Conservation (phyloP, 2,797 vertebrate species). For the Trematomus bernacchii region DNA sequence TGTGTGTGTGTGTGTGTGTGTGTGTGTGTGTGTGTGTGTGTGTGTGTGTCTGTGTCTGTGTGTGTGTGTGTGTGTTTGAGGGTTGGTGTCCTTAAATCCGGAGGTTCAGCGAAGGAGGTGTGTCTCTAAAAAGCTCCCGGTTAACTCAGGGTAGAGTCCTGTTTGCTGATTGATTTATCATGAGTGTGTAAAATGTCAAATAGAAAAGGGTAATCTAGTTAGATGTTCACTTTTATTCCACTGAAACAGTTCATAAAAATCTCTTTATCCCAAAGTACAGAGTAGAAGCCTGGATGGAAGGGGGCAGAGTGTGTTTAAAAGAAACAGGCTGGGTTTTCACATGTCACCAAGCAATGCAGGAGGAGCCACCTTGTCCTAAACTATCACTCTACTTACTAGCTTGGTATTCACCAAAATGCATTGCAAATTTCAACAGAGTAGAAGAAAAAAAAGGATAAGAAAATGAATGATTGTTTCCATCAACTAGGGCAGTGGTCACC, state of each 20-base stretch:
- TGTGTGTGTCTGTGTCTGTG: conserved; percentile 5
- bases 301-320: too few species aligned
- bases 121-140: conserved; percentile 9
- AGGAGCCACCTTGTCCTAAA: too few species aligned
- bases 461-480: too few species aligned
- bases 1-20: too few species aligned
- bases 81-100: conserved; percentile 17
- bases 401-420: too few species aligned
- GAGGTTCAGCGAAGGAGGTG: not conserved
- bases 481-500: too few species aligned
- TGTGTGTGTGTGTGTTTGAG: conserved; percentile 3
- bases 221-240: not conserved
- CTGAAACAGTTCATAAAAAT: not conserved
- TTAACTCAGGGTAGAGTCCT: not conserved
- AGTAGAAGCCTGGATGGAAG: too few species aligned
- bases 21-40: conserved; percentile 12
- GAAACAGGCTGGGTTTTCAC: too few species aligned
- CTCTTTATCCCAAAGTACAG: not conserved
- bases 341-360: too few species aligned
- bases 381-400: too few species aligned
- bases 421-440: too few species aligned
- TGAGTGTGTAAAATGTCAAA: conserved; percentile 16
- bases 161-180: conserved; percentile 24
- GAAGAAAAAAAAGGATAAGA: too few species aligned
- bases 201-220: not conserved